Percentiles rank a stretch among this genome's conserved stretches.
Evolutionary conservation across 2,113 vertebrate species (phyloP).

Genomic region (Gymnorhina tibicen): DNA sequence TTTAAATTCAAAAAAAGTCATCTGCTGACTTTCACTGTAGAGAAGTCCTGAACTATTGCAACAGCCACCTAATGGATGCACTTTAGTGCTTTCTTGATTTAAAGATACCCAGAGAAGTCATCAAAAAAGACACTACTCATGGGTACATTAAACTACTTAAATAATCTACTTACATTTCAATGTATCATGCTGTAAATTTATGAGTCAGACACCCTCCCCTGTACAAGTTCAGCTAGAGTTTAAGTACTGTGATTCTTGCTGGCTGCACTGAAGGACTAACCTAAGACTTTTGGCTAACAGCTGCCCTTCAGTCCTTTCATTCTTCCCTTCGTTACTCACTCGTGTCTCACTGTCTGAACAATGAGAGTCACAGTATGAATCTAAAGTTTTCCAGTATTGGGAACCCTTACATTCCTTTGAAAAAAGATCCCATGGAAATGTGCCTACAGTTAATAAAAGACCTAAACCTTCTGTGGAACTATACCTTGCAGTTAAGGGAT

Average conservation of each 20-base stretch:
- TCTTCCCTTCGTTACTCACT: background rate
- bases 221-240: background rate
- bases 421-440: background rate
- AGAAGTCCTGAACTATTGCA: background rate
- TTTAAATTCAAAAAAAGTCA: background rate
- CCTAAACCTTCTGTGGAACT: background rate
- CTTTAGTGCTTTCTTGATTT: background rate
- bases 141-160: background rate
- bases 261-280: background rate
- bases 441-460: background rate
- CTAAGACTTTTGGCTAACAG: background rate
- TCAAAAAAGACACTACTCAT: background rate
- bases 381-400: background rate
- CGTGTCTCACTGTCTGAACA: background rate
- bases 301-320: background rate
- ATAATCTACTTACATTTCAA: background rate
- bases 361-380: background rate
- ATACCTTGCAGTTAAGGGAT: constrained; percentile 34
- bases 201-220: background rate
- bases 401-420: background rate
- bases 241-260: background rate
- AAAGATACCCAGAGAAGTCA: background rate
- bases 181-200: background rate
- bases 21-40: background rate
- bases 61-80: background rate